These are phyloP conservation scores for Macrostomum cliftonense DNA, from an alignment of 2,888 invertebrate species.

Conservation along the genomic window DNA sequence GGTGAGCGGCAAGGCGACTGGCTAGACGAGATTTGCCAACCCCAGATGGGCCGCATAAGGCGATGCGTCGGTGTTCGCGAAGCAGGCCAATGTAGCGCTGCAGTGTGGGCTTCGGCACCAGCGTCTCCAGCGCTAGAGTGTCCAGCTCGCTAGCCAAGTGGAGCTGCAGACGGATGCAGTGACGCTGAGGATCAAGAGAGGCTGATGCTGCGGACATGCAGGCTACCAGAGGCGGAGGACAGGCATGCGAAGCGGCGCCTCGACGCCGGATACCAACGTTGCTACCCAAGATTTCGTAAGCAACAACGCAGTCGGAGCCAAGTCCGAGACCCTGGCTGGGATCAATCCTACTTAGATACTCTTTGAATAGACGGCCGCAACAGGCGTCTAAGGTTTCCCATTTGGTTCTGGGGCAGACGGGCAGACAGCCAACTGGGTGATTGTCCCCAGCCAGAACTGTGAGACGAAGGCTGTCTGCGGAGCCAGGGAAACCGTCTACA, in stretches of 20 bases:
- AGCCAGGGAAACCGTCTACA: too few relatives aligned
- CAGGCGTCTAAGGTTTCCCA: conserved; percentile 75
- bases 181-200: too few relatives aligned
- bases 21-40: conserved; percentile 83
- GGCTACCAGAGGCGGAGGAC: conserved; percentile 62
- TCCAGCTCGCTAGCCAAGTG: conserved; percentile 55
- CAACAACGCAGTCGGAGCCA: conserved; percentile 50
- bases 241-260: conserved; percentile 22
- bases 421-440: conserved; percentile 62
- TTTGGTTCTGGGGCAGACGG: conserved; percentile 65
- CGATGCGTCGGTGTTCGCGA: conserved; percentile 66
- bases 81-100: conserved; percentile 64
- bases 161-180: conserved; percentile 28
- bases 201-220: conserved; percentile 63
- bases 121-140: conserved; percentile 67
- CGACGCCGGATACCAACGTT: conserved; percentile 50
- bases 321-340: too few relatives aligned
- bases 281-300: conserved; percentile 72
- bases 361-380: conserved; percentile 65
- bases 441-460: conserved; percentile 28
- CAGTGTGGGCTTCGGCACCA: conserved; percentile 75
- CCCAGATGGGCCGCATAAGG: conserved; percentile 75
- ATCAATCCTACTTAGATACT: conserved; percentile 39
- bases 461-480: too few relatives aligned
- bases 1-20: conserved; percentile 68